Evolutionary conservation across 2,113 vertebrate genomes (phyloP), one percentile per base, ranked within the genome.

Genomic region (Theristicus caerulescens): DNA sequence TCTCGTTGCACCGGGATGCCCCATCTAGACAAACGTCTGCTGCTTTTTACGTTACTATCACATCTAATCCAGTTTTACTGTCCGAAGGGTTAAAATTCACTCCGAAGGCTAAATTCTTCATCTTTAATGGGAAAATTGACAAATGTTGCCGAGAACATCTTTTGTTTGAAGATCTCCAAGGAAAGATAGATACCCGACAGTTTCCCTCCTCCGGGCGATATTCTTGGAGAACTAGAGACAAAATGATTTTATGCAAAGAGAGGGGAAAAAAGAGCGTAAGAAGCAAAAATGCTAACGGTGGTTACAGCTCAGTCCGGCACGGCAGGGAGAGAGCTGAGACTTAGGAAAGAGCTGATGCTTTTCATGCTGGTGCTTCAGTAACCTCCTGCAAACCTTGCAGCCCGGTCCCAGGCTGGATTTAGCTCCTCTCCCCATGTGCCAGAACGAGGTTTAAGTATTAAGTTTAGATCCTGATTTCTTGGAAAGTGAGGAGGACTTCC

Each of bases 41-140:
- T 6, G 17, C 38, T 36, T n/a, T n/a, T 32, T 31, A 11, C 8
- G 2, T 5, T 6, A 1, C 26, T 26, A 0, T 6, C 6, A 2
- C 44, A 8, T 36, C 59, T 38, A 1, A 42, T 29, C 36, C 29
- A 1, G 11, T 27, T 49, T 27, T 14, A 5, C 27, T 6, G 1
- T 3, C 7, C 34, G 0, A 79, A 52, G 69, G 76, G 87, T 81
- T 85, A 49, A 79, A 49, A 89, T 18, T 16, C 67, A 4, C 32
- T 46, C 34, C 0, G 18, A 27, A 69, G 58, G 24, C 76, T 14
- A 9, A 27, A 65, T 46, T 47, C 81, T 47, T 80, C 76, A 4
- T 51, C 36, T 82, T 58, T 26, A 59, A 69, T 22, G 74, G 82
- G 55, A 70, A 51, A 64, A 57, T 31, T 46, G 67, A 86, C 55